These are phyloP conservation scores for Arrhamphus sclerolepis DNA, from an alignment of 2,797 vertebrate genomes.

Conservation along the genomic window DNA sequence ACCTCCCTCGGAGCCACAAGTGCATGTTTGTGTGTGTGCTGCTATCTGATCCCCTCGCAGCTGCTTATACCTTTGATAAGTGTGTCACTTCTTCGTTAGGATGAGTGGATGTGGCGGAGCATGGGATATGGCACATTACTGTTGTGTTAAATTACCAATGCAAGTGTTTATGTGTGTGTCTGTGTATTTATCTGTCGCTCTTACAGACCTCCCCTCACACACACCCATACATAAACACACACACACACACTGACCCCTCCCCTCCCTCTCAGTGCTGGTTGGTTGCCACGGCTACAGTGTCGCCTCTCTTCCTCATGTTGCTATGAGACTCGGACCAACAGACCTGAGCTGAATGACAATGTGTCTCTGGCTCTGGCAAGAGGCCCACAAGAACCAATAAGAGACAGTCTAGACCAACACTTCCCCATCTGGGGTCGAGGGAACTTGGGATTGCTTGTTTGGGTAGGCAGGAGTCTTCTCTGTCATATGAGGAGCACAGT, in stretches of 20 bases:
- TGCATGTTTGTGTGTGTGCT: slow-evolving; percentile 43
- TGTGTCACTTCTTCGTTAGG: slow-evolving; percentile 27
- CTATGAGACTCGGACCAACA: slow-evolving; percentile 77
- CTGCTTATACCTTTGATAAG: slow-evolving; percentile 25
- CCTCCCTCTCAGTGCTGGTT: slow-evolving; percentile 71
- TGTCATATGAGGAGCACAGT: slow-evolving; percentile 18
- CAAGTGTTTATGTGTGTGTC: slow-evolving; percentile 30
- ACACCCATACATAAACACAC: slow-evolving; percentile 10
- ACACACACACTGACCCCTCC: slow-evolving; percentile 57
- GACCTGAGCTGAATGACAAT: slow-evolving; percentile 80
- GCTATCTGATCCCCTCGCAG: slow-evolving; percentile 13
- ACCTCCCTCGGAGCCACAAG: slow-evolving; percentile 62
- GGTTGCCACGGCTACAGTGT: slow-evolving; percentile 79
- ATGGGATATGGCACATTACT: slow-evolving; percentile 23
- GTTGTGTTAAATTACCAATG: slow-evolving; percentile 40
- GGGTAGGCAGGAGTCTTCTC: slow-evolving; percentile 49
- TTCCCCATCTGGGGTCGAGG: slow-evolving; percentile 52
- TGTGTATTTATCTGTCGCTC: slow-evolving; percentile 13
- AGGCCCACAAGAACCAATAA: slow-evolving; percentile 68
- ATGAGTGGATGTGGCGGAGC: slow-evolving; percentile 36
- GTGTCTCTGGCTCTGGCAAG: slow-evolving; percentile 62
- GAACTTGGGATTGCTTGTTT: slow-evolving; percentile 51
- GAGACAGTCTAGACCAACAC: slow-evolving; percentile 66
- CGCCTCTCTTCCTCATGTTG: slow-evolving; percentile 77
- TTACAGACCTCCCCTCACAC: slow-evolving; percentile 4